Evolutionary conservation across 2,113 vertebrate species (phyloP).

Genomic region (Theropithecus gelada): DNA sequence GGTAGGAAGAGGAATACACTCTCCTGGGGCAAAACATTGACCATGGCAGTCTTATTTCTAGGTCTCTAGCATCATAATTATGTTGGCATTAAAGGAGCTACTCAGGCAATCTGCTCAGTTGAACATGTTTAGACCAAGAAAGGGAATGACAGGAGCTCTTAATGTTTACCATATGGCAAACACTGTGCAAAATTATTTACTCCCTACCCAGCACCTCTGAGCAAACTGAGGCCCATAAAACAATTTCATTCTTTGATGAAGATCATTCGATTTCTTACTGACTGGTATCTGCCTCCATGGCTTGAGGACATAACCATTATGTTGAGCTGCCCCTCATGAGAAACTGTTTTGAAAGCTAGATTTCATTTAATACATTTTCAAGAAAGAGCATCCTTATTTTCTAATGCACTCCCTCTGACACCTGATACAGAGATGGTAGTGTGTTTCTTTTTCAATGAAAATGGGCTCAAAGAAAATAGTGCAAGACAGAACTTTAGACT

Average conservation of each 20-base stretch:
- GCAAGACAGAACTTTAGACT: neutral
- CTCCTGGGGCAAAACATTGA: neutral
- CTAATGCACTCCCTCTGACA: neutral
- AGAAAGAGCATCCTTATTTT: neutral
- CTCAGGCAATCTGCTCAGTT: neutral
- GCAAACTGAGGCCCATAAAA: neutral
- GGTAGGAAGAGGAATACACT: neutral
- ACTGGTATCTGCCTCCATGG: neutral
- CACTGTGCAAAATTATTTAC: too few relatives aligned
- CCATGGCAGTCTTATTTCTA: neutral
- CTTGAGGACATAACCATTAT: neutral
- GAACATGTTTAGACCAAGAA: neutral
- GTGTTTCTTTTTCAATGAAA: neutral
- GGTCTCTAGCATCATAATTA: neutral
- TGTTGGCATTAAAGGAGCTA: neutral
- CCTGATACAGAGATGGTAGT: neutral
- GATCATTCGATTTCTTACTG: rapidly evolving
- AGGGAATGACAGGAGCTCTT: neutral
- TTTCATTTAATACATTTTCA: neutral
- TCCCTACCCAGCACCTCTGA: neutral
- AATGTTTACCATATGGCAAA: neutral
- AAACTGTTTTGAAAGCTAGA: neutral
- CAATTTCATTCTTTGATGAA: neutral
- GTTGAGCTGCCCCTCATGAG: neutral
- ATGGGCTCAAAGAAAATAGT: neutral